A percentile compares a stretch with the other conserved stretches of the same genome.
Evolutionary conservation across 2,888 invertebrate genomes (phyloP).

Genomic region (Adelognathus sp.): DNA sequence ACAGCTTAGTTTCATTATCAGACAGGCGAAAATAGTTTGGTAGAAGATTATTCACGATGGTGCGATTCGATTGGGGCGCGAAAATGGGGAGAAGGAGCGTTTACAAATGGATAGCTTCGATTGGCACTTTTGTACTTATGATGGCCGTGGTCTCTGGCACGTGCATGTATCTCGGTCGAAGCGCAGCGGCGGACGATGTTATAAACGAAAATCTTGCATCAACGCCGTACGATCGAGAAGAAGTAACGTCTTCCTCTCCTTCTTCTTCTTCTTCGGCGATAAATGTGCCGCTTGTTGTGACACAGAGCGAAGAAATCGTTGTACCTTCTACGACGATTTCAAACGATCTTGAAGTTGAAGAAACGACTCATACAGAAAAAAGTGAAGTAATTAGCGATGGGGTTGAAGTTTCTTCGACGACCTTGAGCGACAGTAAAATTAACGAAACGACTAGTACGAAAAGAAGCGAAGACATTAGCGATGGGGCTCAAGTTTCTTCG

Average conservation of each 20-base stretch:
- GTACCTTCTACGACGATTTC: not conserved
- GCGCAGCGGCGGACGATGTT: not conserved
- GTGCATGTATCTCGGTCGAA: slow-evolving; percentile 46
- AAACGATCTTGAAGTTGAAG: not conserved
- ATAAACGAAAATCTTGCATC: too few relatives aligned
- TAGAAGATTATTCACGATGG: too few relatives aligned
- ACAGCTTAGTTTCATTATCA: too few relatives aligned
- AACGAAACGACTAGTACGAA: not conserved
- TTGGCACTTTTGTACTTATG: slow-evolving; percentile 49
- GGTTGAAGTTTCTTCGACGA: not conserved
- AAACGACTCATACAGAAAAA: not conserved
- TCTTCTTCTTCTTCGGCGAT: not conserved
- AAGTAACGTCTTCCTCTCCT: not conserved
- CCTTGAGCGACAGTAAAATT: not conserved
- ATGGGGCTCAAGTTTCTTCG: not conserved
- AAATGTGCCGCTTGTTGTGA: too few relatives aligned
- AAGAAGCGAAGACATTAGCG: not conserved
- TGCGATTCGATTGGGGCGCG: not conserved
- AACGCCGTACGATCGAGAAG: not conserved
- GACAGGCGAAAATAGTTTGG: too few relatives aligned
- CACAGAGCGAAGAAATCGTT: not conserved
- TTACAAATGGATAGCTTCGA: slow-evolving; percentile 56
- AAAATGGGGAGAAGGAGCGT: not conserved
- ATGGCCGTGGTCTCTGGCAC: slow-evolving; percentile 44
- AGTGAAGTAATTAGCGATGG: not conserved